Percentiles rank a stretch among this genome's conserved stretches.
Conservation (phyloP, 2,888 invertebrate species). For the Aphelenchoides bicaudatus region DNA sequence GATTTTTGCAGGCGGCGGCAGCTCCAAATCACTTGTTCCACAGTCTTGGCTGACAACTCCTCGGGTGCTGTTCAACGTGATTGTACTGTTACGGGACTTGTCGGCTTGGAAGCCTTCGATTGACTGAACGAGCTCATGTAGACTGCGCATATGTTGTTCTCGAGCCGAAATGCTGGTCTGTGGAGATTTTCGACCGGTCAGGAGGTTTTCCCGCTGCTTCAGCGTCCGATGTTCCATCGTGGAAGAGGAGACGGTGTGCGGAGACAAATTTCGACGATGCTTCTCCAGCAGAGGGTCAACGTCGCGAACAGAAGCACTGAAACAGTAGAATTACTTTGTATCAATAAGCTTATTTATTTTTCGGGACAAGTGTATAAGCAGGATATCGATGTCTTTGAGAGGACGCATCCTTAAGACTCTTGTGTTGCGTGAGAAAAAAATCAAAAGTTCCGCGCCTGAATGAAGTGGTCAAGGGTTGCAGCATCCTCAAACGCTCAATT, state of each 20-base stretch:
- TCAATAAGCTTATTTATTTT: no score
- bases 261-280: background rate
- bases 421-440: no score
- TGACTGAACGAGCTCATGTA: slow-evolving; percentile 32
- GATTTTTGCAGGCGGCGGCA: slow-evolving; percentile 39
- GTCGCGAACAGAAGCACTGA: slow-evolving; percentile 27
- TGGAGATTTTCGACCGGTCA: background rate
- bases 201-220: slow-evolving; percentile 29
- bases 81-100: background rate
- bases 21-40: slow-evolving; percentile 12
- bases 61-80: background rate
- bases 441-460: no score
- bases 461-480: no score
- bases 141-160: slow-evolving; percentile 34
- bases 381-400: no score
- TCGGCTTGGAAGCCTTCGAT: slow-evolving; percentile 26
- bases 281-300: background rate
- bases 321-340: no score
- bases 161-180: slow-evolving; percentile 16
- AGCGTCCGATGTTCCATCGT: slow-evolving; percentile 38
- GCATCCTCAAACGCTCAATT: no score
- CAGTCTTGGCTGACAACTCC: slow-evolving; percentile 8
- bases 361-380: no score
- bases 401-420: no score
- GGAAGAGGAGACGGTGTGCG: no score